Base-by-base conservation (phyloP, 2,113 vertebrate genomes). In the Hemiprocne comata region DNA sequence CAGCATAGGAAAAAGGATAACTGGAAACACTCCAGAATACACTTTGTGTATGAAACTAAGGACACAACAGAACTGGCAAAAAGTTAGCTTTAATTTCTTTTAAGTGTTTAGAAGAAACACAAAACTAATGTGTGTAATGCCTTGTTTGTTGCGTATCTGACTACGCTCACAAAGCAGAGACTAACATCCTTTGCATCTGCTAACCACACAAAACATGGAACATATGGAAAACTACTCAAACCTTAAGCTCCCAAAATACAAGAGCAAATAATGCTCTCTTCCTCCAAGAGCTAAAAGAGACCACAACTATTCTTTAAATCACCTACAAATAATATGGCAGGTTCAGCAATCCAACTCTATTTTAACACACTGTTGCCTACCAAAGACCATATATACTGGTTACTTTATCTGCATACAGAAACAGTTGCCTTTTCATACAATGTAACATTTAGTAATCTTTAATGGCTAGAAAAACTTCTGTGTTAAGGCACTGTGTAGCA, bases 191-290 rank as follows among this genome's bases (percentile, higher is more conserved):
- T 78, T 4, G 20, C 77, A 93, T 74, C 51, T 92, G 70, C 65
- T 78, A 93, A 64, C 42, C 48, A 78, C 29, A 48, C 26, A 87
- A 58, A 82, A 89, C 33, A 60, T 1, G 15, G 18, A 74, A 64
- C 72, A 72, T 25, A 85, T 60, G 91, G 76, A 92, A 86, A 95
- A 87, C 46, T 42, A 84, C 31, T 95, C 69, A 70, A 83, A 77
- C 23, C n/a, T 67, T 33, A 60, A 71, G 64, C 31, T 88, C 42
- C 75, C 24, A 50, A 74, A 94, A 74, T 11, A 90, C 4, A 74
- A 60, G 42, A 84, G 46, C 48, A 38, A 89, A 34, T 38, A 88
- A 57, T 7, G 10, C 26, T 51, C 46, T 55, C 20, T 12, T 89
- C 51, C 55, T 87, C 65, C 53, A 71, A 60, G 48, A 89, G 36